Evolutionary conservation across 2,888 invertebrate species (phyloP).

Genomic region (Trachelus iudaicus): DNA sequence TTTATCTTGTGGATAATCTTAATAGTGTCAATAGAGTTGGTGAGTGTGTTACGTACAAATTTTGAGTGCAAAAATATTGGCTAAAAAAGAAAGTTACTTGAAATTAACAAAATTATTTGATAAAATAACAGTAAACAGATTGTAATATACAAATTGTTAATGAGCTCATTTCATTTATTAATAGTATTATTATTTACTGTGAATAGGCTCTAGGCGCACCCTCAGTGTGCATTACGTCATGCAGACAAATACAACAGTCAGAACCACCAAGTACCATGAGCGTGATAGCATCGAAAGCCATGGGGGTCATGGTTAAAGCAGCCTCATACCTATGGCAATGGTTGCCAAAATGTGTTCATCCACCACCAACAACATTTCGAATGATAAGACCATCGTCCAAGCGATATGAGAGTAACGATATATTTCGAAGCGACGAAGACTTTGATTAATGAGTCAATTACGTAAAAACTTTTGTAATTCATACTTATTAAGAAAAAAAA

Average conservation of each 20-base stretch:
- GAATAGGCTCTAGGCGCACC: not conserved
- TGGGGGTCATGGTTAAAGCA: slow-evolving; percentile 28
- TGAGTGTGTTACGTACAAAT: not conserved
- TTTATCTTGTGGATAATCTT: not conserved
- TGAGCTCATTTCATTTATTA: not conserved
- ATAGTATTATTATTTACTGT: not conserved
- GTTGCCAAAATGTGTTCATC: slow-evolving; percentile 26
- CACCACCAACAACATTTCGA: slow-evolving; percentile 7
- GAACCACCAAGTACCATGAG: not conserved
- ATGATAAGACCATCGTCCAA: not conserved
- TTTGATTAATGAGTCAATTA: slow-evolving; percentile 10
- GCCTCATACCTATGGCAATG: slow-evolving; percentile 28
- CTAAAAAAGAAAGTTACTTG: not conserved
- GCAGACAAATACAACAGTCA: not conserved
- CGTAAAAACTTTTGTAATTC: not conserved
- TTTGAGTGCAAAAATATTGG: not conserved
- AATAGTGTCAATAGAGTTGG: not conserved
- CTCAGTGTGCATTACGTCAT: not conserved
- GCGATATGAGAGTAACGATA: not conserved
- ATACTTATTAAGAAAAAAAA: not conserved
- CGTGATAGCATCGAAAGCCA: slow-evolving; percentile 25
- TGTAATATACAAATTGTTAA: not conserved
- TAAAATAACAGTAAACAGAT: not conserved
- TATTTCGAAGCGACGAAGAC: slow-evolving; percentile 13
- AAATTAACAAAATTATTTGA: not conserved